Evolutionary conservation across 2,888 invertebrate genomes (phyloP).

Genomic region (Onchidella celtica): DNA sequence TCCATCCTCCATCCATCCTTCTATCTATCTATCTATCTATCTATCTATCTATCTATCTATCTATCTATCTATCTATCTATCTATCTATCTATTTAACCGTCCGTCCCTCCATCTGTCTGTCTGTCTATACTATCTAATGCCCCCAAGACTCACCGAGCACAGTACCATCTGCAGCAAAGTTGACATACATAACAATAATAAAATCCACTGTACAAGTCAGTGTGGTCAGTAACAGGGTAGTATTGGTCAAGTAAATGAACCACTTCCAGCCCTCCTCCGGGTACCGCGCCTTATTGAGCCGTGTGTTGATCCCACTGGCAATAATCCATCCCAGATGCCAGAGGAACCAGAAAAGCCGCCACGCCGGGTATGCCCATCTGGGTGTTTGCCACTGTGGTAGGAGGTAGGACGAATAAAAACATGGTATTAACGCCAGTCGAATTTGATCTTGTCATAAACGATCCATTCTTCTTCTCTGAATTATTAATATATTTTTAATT

Average conservation of each 20-base stretch:
- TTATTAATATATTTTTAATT: too few relatives aligned
- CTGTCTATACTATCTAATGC: too few relatives aligned
- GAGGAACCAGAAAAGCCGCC: conserved; percentile 52
- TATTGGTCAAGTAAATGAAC: conserved; percentile 62
- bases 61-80: too few relatives aligned
- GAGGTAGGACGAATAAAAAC: neutral
- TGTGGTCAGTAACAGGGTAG: conserved; percentile 54
- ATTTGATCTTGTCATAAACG: neutral
- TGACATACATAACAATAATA: conserved; percentile 59
- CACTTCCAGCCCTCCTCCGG: conserved; percentile 53
- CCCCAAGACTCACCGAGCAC: neutral
- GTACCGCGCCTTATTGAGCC: conserved; percentile 49
- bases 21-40: too few relatives aligned
- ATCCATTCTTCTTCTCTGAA: neutral
- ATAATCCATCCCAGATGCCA: conserved; percentile 54
- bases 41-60: too few relatives aligned
- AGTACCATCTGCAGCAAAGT: neutral
- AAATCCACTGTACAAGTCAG: conserved; percentile 50
- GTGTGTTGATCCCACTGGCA: conserved; percentile 54
- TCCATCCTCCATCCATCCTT: too few relatives aligned
- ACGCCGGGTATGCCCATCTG: conserved; percentile 43
- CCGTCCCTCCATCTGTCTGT: too few relatives aligned
- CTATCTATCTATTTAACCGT: too few relatives aligned
- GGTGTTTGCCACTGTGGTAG: neutral
- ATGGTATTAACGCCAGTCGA: neutral